phyloP scores from a whole-genome alignment of 2,888 invertebrate species.

The Pammene fasciana region DNA sequence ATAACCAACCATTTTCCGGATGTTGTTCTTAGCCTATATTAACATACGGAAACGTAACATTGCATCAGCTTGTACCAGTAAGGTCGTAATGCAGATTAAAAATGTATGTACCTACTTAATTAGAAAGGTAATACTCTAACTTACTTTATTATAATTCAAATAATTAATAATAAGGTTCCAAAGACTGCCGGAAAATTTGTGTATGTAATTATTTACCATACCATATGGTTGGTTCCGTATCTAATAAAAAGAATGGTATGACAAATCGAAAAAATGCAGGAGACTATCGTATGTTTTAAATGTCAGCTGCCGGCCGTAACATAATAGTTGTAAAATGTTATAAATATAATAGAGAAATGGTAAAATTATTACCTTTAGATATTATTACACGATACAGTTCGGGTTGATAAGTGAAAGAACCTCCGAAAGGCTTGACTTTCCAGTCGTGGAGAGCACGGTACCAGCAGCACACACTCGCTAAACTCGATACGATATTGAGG shows the following conservation, averaged over 20 bases:
- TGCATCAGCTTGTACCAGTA: constrained; percentile 31
- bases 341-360: background rate
- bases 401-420: constrained; percentile 5
- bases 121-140: background rate
- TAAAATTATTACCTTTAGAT: constrained; percentile 1
- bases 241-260: background rate
- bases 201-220: background rate
- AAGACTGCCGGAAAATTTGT: background rate
- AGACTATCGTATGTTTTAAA: constrained; percentile 2
- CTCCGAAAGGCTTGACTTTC: background rate
- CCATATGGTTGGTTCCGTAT: constrained; percentile 6
- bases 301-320: constrained; percentile 11
- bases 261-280: background rate
- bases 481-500: no score
- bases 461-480: background rate
- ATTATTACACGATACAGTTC: background rate
- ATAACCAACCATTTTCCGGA: no score
- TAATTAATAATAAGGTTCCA: background rate
- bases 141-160: background rate
- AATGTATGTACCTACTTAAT: no score
- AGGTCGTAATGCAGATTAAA: background rate
- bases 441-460: background rate
- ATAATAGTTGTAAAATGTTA: background rate
- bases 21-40: background rate
- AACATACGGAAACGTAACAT: constrained; percentile 3